These are phyloP conservation scores for Chymomyza caudatula DNA, from an alignment of 2,888 invertebrate species.

Conservation along the genomic window DNA sequence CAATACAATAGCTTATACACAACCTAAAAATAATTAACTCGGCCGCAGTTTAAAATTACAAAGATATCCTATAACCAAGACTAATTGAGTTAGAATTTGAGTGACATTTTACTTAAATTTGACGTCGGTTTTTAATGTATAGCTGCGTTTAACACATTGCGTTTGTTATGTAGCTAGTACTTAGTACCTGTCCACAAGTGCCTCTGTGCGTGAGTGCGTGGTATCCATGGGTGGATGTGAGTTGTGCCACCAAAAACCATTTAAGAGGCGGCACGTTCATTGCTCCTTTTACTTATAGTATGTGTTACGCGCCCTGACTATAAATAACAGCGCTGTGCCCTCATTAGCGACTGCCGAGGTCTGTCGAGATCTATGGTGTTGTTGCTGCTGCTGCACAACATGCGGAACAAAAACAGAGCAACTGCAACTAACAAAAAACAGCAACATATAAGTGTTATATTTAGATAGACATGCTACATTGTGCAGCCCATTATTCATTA, in stretches of 20 bases:
- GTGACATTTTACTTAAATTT: constrained; percentile 67
- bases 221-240: neutral
- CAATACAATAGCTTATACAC: neutral
- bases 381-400: constrained; percentile 43
- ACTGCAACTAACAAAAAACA: constrained; percentile 6
- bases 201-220: neutral
- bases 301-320: constrained; percentile 28
- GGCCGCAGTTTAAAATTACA: neutral
- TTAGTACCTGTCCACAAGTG: neutral
- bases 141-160: neutral
- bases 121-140: constrained; percentile 49
- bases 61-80: constrained; percentile 40
- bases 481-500: constrained; percentile 9
- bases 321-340: constrained; percentile 48
- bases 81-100: constrained; percentile 64
- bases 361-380: neutral
- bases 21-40: neutral
- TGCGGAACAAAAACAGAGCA: constrained; percentile 47
- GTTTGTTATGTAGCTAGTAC: neutral
- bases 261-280: constrained; percentile 28
- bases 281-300: constrained; percentile 43
- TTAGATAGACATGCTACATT: constrained; percentile 9
- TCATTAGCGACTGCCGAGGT: constrained; percentile 35
- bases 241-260: constrained; percentile 29
- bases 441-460: neutral